Percentiles rank a stretch among this genome's conserved stretches.
These are phyloP conservation scores for Palloptera scutellata DNA, from an alignment of 2,888 invertebrate genomes.

Conservation along the genomic window DNA sequence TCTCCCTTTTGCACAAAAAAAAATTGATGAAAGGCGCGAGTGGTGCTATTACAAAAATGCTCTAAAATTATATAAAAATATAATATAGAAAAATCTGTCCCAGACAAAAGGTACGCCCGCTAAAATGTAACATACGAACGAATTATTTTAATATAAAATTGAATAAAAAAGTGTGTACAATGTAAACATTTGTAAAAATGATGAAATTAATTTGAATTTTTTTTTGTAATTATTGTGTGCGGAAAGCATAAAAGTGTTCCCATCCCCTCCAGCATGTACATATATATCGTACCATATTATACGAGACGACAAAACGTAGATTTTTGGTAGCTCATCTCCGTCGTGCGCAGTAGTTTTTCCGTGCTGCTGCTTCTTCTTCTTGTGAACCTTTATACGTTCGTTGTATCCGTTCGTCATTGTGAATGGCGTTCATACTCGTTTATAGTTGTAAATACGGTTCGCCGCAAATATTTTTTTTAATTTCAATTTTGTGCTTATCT, in stretches of 20 bases:
- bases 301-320: conserved; percentile 33
- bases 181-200: background rate
- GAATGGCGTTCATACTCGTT: too few relatives aligned
- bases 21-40: conserved; percentile 27
- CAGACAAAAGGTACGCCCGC: conserved; percentile 11
- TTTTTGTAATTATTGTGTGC: conserved; percentile 47
- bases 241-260: conserved; percentile 38
- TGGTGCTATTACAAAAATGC: conserved; percentile 23
- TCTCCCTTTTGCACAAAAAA: conserved; percentile 17
- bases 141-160: background rate
- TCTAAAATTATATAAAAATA: conserved; percentile 17
- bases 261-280: conserved; percentile 22
- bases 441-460: too few relatives aligned
- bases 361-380: background rate
- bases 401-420: too few relatives aligned
- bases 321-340: conserved; percentile 1
- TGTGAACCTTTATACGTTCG: too few relatives aligned
- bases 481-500: too few relatives aligned
- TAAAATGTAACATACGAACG: background rate
- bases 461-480: too few relatives aligned
- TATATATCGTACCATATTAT: conserved; percentile 41
- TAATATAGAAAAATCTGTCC: conserved; percentile 4
- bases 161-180: too few relatives aligned
- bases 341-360: conserved; percentile 15
- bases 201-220: conserved; percentile 40